Evolutionary conservation across 2,888 invertebrate species (phyloP), one percentile per base, ranked within the genome.

Genomic region (Auanema sp.): DNA sequence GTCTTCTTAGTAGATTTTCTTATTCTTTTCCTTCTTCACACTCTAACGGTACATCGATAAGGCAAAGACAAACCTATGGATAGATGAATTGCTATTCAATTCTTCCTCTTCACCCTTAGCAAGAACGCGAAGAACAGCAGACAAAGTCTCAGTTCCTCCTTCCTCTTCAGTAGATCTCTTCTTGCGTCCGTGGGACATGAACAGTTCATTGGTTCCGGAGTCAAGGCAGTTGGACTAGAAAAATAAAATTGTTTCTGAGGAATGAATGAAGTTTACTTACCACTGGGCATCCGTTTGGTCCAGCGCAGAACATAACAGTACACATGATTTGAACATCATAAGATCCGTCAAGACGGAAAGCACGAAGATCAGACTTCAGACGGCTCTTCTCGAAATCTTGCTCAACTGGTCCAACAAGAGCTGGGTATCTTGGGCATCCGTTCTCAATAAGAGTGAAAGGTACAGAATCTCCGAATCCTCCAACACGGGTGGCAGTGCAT

Each of bases 221-320:
- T 83, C 83, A 41, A 83, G 72, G 58, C 83, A 83, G 75, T 82
- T 83, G 40, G 80, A 81, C 80, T 80, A 43, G 40, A 58, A 51
- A 43, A 12, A 18, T 4, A 21, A 23, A 23, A 3, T n/a, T 21
- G 52, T n/a, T 6, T 23, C 18, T 16, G 23, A 21, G 16, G 11
- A 23, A 21, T 16, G 18, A 23, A 21, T 4, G 10, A 24, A 4
- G 18, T 21, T 16, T 43, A 54, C 77, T 60, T 25, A 78, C 78
- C 61, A 83, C 82, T 40, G 83, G 83, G 57, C 83, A 83, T 62
- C 83, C 83, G 51, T 79, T 79, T 51, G 82, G 81, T 64, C 83
- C 83, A 11, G 83, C 83, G 66, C 83, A 83, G 79, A 83, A 84
- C 83, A 83, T 83, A 16, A 83, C 70, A 6, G 77, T 76, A 69